Conservation (phyloP, 2,888 invertebrate species). For the Onchidella celtica region DNA sequence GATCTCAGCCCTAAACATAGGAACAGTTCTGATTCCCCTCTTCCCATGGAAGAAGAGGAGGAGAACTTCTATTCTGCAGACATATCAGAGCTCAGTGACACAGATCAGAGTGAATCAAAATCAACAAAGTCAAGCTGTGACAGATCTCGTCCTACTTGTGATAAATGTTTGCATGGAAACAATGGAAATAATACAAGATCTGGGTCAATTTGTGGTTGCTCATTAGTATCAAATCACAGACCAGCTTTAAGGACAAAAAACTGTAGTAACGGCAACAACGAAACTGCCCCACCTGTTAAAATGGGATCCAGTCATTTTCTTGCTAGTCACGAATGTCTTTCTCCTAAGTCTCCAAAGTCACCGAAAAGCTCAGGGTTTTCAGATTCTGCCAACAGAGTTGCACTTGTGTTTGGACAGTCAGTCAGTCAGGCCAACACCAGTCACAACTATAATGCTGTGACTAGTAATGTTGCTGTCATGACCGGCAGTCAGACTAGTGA, state of each 20-base stretch:
- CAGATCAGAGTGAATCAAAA: conserved; percentile 54
- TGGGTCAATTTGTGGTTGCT: conserved; percentile 39
- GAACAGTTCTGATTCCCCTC: conserved; percentile 48
- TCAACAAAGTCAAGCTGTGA: conserved; percentile 51
- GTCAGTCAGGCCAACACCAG: conserved; percentile 28
- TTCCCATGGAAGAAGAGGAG: conserved; percentile 49
- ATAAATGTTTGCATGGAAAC: conserved; percentile 48
- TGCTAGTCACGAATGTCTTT: conserved; percentile 56
- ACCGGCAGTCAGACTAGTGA: conserved; percentile 16
- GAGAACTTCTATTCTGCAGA: conserved; percentile 56
- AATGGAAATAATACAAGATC: conserved; percentile 21
- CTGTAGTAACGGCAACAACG: conserved; percentile 51
- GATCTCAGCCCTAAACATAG: conserved; percentile 50
- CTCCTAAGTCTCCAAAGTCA: conserved; percentile 55
- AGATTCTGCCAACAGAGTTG: conserved; percentile 41
- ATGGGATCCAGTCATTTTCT: conserved; percentile 48
- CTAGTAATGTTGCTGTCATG: conserved; percentile 20
- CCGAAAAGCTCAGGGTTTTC: conserved; percentile 54
- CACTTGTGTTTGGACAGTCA: conserved; percentile 35
- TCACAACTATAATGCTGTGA: not conserved
- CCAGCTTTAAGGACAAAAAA: conserved; percentile 54
- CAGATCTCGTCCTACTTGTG: conserved; percentile 42
- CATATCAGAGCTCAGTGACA: conserved; percentile 55
- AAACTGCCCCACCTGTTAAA: conserved; percentile 44
- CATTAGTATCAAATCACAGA: conserved; percentile 47